Conservation (phyloP, 2,888 invertebrate genomes). For the Limulus polyphemus region DNA sequence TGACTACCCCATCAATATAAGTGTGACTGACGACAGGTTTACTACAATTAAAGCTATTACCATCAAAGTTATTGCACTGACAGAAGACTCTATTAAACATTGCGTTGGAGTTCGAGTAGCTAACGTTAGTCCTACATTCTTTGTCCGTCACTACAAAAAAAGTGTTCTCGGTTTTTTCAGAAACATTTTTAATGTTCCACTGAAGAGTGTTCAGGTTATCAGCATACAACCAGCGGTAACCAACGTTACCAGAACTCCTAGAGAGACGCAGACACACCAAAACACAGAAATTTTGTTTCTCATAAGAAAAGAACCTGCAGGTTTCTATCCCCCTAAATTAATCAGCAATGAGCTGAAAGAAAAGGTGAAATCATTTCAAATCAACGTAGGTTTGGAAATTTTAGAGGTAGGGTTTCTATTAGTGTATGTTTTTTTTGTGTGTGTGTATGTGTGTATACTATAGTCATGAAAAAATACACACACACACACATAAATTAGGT, state of each 20-base stretch:
- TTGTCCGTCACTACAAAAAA: slow-evolving; percentile 71
- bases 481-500: too few relatives aligned
- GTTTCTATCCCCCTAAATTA: slow-evolving; percentile 47
- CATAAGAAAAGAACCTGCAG: slow-evolving; percentile 48
- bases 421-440: too few relatives aligned
- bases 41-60: slow-evolving; percentile 47
- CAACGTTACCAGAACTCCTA: too few relatives aligned
- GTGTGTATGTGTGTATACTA: too few relatives aligned
- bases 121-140: slow-evolving; percentile 66
- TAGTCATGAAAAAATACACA: too few relatives aligned
- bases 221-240: slow-evolving; percentile 54
- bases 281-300: slow-evolving; percentile 80
- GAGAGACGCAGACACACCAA: slow-evolving; percentile 3
- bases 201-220: slow-evolving; percentile 68
- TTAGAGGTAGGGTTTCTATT: slow-evolving; percentile 10
- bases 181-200: slow-evolving; percentile 55
- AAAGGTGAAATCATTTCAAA: slow-evolving; percentile 51
- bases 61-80: slow-evolving; percentile 61
- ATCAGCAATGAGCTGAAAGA: slow-evolving; percentile 51
- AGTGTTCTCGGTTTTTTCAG: slow-evolving; percentile 66
- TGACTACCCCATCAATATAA: slow-evolving; percentile 52
- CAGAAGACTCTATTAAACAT: slow-evolving; percentile 71
- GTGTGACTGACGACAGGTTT: slow-evolving; percentile 44
- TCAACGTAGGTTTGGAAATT: slow-evolving; percentile 51
- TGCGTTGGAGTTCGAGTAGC: slow-evolving; percentile 71